These are phyloP conservation scores for Python bivittatus DNA, from an alignment of 2,113 vertebrate genomes.

Conservation along the genomic window DNA sequence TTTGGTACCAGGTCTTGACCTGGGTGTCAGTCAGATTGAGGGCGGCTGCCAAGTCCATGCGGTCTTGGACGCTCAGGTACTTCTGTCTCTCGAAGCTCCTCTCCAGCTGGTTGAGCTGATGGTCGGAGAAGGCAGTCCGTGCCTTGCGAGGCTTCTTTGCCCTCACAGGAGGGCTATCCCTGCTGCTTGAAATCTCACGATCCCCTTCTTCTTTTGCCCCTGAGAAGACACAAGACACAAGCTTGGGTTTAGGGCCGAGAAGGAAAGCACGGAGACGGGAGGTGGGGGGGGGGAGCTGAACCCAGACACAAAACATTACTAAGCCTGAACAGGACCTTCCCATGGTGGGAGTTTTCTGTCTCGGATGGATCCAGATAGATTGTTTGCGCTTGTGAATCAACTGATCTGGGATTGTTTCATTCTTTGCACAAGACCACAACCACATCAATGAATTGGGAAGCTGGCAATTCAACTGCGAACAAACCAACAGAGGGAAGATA, in stretches of 20 bases:
- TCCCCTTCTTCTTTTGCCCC: constrained; percentile 95
- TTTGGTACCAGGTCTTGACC: constrained; percentile 97
- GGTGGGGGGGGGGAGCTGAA: neutral
- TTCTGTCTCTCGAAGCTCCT: constrained; percentile 97
- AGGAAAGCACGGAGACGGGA: neutral
- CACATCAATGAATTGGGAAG: neutral
- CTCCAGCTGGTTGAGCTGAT: constrained; percentile 97
- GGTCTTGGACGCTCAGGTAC: constrained; percentile 98
- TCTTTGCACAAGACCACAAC: neutral
- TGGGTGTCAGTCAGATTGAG: constrained; percentile 95
- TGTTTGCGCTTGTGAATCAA: neutral
- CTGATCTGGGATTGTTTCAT: too few relatives aligned
- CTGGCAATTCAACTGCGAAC: neutral
- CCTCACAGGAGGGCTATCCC: constrained; percentile 92
- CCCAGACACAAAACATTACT: neutral
- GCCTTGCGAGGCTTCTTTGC: constrained; percentile 97
- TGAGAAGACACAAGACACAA: constrained; percentile 51
- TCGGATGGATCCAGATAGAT: neutral
- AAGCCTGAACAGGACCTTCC: neutral
- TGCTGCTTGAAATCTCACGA: constrained; percentile 95
- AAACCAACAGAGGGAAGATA: too few relatives aligned
- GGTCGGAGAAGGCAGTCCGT: constrained; percentile 95
- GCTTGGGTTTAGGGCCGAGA: constrained; percentile 2
- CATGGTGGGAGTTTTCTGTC: neutral
- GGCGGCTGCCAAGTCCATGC: constrained; percentile 96